phyloP scores from a whole-genome alignment of 2,113 vertebrate species.

The Promerops cafer region DNA sequence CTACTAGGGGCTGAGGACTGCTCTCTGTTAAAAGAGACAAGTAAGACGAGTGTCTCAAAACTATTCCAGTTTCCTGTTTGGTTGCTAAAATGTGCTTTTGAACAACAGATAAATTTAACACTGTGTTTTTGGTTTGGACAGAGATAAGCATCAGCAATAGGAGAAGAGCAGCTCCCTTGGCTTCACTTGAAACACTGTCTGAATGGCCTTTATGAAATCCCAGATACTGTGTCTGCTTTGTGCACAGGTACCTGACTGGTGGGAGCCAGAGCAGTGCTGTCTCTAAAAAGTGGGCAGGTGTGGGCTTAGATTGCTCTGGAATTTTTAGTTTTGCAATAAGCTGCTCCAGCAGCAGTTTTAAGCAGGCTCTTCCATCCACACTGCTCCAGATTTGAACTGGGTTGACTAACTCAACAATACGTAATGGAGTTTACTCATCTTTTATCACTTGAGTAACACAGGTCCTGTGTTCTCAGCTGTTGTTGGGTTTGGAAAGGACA shows the following conservation, averaged over 20 bases:
- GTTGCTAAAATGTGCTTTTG: background rate
- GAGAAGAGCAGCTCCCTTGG: background rate
- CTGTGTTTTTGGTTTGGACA: constrained; percentile 1
- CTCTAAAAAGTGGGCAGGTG: background rate
- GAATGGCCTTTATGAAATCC: background rate
- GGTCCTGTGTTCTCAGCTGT: background rate
- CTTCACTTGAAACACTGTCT: background rate
- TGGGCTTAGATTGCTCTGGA: background rate
- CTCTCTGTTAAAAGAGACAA: background rate
- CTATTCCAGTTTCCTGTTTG: background rate
- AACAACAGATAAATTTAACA: background rate
- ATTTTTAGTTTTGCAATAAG: background rate
- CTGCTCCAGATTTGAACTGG: background rate
- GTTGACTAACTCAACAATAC: background rate
- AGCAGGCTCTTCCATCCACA: background rate
- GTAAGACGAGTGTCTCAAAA: background rate
- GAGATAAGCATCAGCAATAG: background rate
- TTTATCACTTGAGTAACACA: background rate
- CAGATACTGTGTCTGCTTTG: background rate
- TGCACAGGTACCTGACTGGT: background rate
- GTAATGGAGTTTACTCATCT: background rate
- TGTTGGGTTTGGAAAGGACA: background rate
- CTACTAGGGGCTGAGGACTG: background rate
- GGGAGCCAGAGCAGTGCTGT: background rate
- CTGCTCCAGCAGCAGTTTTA: background rate